phyloP scores from a whole-genome alignment of 2,113 vertebrate genomes.

The Aptenodytes patagonicus region DNA sequence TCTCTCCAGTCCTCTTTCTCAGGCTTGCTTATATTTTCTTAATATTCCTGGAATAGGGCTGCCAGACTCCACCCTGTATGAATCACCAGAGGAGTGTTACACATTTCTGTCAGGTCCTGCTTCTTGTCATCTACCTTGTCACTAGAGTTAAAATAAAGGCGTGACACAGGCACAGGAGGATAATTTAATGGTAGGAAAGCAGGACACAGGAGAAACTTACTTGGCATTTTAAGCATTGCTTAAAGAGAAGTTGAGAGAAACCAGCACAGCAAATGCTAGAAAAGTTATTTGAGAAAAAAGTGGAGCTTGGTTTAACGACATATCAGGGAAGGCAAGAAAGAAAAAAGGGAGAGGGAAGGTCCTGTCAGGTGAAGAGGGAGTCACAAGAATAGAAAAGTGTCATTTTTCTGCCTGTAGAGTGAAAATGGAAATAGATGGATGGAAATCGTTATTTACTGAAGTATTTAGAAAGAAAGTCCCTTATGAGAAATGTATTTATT shows the following conservation, averaged over 20 bases:
- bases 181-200: background rate
- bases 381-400: background rate
- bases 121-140: background rate
- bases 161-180: background rate
- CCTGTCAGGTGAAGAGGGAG: background rate
- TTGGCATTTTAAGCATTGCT: background rate
- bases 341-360: background rate
- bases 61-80: background rate
- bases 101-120: background rate
- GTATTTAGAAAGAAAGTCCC: background rate
- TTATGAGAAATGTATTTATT: background rate
- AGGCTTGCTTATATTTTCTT: background rate
- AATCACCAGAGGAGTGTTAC: background rate
- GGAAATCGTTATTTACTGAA: background rate
- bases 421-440: background rate
- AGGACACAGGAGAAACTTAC: background rate
- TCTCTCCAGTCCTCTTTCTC: background rate
- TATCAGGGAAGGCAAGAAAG: background rate
- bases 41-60: background rate
- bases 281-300: background rate
- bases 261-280: background rate
- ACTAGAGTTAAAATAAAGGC: background rate
- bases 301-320: fast-evolving
- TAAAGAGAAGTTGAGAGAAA: background rate
- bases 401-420: background rate